Conservation (phyloP, 2,888 invertebrate genomes). For the Nyleta sp. region DNA sequence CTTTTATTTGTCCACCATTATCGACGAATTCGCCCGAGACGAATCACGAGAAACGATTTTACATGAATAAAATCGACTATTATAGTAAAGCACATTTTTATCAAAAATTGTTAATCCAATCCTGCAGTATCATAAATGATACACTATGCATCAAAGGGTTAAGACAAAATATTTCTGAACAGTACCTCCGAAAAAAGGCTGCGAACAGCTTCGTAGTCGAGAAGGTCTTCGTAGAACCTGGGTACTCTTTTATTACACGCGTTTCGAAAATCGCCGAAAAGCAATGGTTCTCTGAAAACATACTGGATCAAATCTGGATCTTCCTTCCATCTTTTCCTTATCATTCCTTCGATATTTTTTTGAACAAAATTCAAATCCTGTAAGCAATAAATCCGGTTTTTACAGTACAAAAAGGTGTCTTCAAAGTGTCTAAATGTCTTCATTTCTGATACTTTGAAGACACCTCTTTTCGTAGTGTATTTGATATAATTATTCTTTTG, state of each 20-base stretch:
- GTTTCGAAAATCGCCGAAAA: conserved; percentile 95
- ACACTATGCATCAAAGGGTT: too few relatives aligned
- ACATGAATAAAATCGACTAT: too few relatives aligned
- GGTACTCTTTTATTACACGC: conserved; percentile 91
- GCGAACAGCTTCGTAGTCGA: conserved; percentile 95
- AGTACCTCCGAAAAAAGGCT: conserved; percentile 92
- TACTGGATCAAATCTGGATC: conserved; percentile 85
- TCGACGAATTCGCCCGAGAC: too few relatives aligned
- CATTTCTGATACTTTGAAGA: too few relatives aligned
- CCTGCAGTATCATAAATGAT: too few relatives aligned
- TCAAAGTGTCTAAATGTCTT: too few relatives aligned
- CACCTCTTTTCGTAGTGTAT: too few relatives aligned
- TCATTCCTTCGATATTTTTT: conserved; percentile 85
- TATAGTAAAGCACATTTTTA: too few relatives aligned
- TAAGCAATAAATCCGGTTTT: conserved; percentile 19
- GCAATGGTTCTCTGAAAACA: conserved; percentile 90
- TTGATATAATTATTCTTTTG: not conserved
- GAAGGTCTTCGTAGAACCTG: conserved; percentile 93
- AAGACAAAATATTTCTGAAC: too few relatives aligned
- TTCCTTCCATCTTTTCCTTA: conserved; percentile 84
- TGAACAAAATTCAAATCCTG: conserved; percentile 88
- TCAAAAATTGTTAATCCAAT: too few relatives aligned
- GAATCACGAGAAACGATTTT: too few relatives aligned
- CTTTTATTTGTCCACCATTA: too few relatives aligned
- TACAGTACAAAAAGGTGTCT: not conserved